phyloP scores from a whole-genome alignment of 1,140 invertebrate genomes.

The Cotesia glomerata region DNA sequence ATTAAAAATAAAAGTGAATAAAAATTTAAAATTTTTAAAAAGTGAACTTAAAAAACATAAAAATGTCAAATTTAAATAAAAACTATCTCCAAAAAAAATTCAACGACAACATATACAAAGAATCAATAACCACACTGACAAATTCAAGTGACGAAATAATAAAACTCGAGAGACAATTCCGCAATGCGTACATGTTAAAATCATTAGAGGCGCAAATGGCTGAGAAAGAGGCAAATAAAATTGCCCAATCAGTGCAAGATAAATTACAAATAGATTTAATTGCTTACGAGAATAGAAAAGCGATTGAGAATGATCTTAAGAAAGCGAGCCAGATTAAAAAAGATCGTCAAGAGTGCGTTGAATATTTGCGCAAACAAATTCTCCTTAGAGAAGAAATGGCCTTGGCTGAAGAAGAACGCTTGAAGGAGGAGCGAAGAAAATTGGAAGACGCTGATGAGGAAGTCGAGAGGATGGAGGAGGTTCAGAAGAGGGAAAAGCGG shows the following conservation, averaged over 20 bases:
- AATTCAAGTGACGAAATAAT: conserved; percentile 25
- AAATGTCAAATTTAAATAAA: no score
- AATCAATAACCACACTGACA: no score
- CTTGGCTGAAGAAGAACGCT: conserved; percentile 29
- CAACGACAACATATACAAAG: background rate
- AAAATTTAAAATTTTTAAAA: no score
- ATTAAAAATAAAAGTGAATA: no score
- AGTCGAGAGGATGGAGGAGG: conserved; percentile 38
- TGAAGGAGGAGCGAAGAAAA: conserved; percentile 35
- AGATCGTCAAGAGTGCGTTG: conserved; percentile 29
- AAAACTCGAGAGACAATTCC: conserved; percentile 44
- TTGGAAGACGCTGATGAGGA: conserved; percentile 39
- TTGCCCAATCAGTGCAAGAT: conserved; percentile 33
- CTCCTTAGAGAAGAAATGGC: conserved; percentile 33
- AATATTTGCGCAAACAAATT: conserved; percentile 40
- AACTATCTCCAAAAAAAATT: background rate
- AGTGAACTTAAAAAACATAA: no score
- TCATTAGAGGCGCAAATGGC: conserved; percentile 43
- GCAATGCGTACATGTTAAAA: conserved; percentile 48
- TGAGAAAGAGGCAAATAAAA: conserved; percentile 36
- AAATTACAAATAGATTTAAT: conserved; percentile 28
- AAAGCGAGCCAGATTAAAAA: background rate
- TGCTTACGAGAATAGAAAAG: conserved; percentile 11
- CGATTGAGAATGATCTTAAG: conserved; percentile 9
- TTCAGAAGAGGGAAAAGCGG: conserved; percentile 22